Evolutionary conservation across 2,113 vertebrate species (phyloP).

Genomic region (Abramis brama): DNA sequence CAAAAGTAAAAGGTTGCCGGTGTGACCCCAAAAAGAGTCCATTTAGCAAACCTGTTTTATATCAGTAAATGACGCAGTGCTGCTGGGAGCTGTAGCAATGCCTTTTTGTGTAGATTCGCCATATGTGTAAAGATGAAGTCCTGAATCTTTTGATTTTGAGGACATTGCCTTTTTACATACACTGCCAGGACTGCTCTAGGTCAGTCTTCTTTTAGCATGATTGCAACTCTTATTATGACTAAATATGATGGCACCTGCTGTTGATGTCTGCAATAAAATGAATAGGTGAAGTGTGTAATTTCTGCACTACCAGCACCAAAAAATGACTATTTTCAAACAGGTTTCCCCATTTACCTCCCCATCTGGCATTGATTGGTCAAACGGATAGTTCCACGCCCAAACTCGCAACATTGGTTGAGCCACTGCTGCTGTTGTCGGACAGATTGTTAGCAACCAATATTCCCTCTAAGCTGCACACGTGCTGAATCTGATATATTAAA

Average conservation of each 20-base stretch:
- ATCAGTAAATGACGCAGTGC: not conserved
- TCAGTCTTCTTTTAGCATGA: not conserved
- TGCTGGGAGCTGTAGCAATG: not conserved
- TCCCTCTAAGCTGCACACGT: no score
- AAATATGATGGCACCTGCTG: not conserved
- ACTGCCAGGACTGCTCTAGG: not conserved
- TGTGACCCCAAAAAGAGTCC: not conserved
- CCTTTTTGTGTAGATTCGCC: constrained; percentile 4
- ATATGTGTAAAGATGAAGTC: constrained; percentile 21
- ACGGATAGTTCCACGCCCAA: not conserved
- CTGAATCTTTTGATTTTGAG: not conserved
- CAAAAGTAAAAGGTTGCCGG: constrained; percentile 1
- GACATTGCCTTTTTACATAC: not conserved
- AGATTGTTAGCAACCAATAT: not conserved
- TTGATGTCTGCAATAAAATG: not conserved
- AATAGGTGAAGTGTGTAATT: not conserved
- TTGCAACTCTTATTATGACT: not conserved
- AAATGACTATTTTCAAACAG: not conserved
- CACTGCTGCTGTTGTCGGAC: not conserved
- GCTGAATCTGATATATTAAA: no score
- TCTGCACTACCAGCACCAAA: not conserved
- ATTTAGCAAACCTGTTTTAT: constrained; percentile 16
- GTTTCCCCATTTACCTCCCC: not conserved
- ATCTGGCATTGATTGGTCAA: not conserved
- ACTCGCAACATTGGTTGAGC: not conserved